A percentile compares a stretch with the other conserved stretches of the same genome.
Evolutionary conservation across 2,888 invertebrate genomes (phyloP).

Genomic region (Tubulanus polymorphus): DNA sequence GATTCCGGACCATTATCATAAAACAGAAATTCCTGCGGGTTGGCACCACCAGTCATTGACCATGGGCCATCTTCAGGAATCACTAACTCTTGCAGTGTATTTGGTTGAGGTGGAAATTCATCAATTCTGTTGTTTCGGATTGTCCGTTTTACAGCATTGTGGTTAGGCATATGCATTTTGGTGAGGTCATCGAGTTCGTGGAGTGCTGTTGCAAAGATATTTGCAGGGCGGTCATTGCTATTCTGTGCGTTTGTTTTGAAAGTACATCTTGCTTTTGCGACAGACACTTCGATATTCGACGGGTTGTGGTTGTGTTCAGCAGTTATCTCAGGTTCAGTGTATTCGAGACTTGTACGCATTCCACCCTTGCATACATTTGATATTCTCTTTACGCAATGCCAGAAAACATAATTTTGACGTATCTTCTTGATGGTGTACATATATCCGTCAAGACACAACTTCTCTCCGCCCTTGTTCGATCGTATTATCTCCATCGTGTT

Average conservation of each 20-base stretch:
- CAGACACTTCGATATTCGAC: background rate
- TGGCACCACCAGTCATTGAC: background rate
- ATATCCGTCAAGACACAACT: no score
- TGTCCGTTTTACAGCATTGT: background rate
- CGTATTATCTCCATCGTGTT: no score
- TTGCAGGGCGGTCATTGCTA: background rate
- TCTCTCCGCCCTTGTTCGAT: no score
- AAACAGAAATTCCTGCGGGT: conserved; percentile 1
- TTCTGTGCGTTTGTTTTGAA: background rate
- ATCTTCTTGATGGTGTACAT: no score
- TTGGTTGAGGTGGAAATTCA: background rate
- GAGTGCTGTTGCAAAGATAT: background rate
- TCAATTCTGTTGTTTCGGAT: background rate
- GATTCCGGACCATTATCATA: conserved; percentile 4
- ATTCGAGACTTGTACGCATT: background rate
- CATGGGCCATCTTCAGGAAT: background rate
- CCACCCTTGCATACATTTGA: background rate
- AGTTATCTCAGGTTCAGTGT: background rate
- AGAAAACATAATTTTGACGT: no score
- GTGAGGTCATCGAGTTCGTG: background rate
- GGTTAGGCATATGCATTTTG: background rate
- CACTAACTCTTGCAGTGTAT: background rate
- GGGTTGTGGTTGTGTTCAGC: background rate
- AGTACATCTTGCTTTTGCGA: background rate
- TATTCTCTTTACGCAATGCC: background rate